Evolutionary conservation across 2,888 invertebrate genomes (phyloP).

Genomic region (Ferdinandea cuprea): DNA sequence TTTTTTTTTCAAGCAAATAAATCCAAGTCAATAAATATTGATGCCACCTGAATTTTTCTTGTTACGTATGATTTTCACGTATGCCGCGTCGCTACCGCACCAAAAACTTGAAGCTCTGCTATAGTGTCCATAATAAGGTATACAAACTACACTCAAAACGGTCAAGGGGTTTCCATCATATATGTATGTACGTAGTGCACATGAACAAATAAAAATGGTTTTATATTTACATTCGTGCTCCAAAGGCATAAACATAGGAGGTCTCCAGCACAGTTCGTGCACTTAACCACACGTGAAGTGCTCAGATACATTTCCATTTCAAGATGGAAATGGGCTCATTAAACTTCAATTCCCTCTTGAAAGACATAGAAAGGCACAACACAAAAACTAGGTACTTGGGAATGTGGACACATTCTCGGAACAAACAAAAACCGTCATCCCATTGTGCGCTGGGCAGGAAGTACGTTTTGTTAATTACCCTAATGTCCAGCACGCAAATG

Average conservation of each 20-base stretch:
- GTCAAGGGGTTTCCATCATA: slow-evolving; percentile 19
- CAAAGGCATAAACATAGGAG: slow-evolving; percentile 40
- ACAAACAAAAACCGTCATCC: slow-evolving; percentile 44
- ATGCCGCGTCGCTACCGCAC: slow-evolving; percentile 23
- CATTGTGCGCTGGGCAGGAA: slow-evolving; percentile 50
- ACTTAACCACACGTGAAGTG: slow-evolving; percentile 51
- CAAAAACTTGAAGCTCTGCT: slow-evolving; percentile 38
- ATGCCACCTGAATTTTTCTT: slow-evolving; percentile 59
- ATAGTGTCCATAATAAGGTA: slow-evolving; percentile 36
- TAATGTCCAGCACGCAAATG: slow-evolving; percentile 60
- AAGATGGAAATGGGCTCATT: slow-evolving; percentile 62
- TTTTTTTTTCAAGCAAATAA: slow-evolving; percentile 52
- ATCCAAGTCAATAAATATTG: slow-evolving; percentile 55
- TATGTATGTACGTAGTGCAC: slow-evolving; percentile 30
- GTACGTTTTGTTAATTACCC: slow-evolving; percentile 66
- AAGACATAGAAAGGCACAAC: slow-evolving; percentile 32
- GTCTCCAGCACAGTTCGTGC: slow-evolving; percentile 27
- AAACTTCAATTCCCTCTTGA: slow-evolving; percentile 61
- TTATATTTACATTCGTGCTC: slow-evolving; percentile 61
- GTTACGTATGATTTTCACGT: slow-evolving; percentile 57
- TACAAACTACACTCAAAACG: slow-evolving; percentile 31
- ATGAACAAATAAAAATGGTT: slow-evolving; percentile 49
- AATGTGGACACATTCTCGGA: slow-evolving; percentile 59
- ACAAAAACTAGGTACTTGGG: slow-evolving; percentile 19
- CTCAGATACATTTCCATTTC: slow-evolving; percentile 70